A percentile compares a stretch with the other conserved stretches of the same genome.
These are phyloP conservation scores for Sinodicranocentrus sp. DNA, from an alignment of 2,888 invertebrate genomes.

Conservation along the genomic window DNA sequence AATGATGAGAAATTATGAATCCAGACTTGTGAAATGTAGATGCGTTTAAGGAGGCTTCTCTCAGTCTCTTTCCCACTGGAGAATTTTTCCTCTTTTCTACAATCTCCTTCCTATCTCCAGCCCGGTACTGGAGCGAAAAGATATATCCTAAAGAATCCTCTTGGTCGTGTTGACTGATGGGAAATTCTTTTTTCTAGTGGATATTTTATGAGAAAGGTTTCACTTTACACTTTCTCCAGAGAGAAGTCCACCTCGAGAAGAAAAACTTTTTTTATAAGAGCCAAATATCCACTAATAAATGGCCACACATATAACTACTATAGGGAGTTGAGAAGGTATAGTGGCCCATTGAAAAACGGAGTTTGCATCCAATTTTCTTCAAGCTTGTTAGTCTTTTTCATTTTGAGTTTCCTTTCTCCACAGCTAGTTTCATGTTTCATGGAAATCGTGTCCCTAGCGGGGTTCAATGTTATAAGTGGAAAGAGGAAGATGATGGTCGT, in stretches of 20 bases:
- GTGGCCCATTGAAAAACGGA: constrained; percentile 9
- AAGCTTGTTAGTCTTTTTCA: neutral
- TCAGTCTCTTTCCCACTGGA: constrained; percentile 47
- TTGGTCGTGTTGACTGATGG: constrained; percentile 5
- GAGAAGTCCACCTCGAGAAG: neutral
- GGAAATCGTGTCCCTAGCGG: constrained; percentile 52
- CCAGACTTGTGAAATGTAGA: constrained; percentile 46
- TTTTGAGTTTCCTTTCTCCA: constrained; percentile 1
- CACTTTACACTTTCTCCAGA: constrained; percentile 38
- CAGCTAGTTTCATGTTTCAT: constrained; percentile 49
- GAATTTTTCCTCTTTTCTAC: constrained; percentile 40
- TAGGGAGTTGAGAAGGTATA: too few relatives aligned
- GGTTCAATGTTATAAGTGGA: constrained; percentile 45
- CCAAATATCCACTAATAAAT: constrained; percentile 43
- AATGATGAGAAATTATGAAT: constrained; percentile 51
- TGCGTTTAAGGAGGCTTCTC: constrained; percentile 22
- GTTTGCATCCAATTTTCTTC: constrained; percentile 49
- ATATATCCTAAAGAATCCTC: neutral
- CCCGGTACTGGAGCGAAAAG: too few relatives aligned
- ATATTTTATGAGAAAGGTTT: constrained; percentile 45
- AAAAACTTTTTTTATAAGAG: neutral
- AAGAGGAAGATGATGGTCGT: neutral
- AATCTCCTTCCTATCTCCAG: neutral
- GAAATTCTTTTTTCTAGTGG: constrained; percentile 27
- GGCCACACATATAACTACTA: neutral